These are phyloP conservation scores for Chamaetylas fuelleborni DNA, from an alignment of 2,113 vertebrate genomes.

Conservation along the genomic window DNA sequence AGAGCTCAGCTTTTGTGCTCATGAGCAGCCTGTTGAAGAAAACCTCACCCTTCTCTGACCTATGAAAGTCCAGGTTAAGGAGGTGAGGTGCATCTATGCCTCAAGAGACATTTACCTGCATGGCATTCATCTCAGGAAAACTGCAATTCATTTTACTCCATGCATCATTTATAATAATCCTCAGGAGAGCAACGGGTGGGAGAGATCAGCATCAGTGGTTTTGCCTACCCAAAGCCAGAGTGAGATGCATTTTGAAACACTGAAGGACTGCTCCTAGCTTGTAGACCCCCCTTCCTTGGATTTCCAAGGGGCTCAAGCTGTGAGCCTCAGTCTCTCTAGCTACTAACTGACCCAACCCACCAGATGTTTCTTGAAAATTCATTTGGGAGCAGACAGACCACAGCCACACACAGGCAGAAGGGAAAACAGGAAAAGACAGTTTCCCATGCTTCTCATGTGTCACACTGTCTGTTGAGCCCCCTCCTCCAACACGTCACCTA, in stretches of 20 bases:
- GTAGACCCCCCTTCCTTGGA: rapidly evolving
- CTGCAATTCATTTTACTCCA: not conserved
- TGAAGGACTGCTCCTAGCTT: not conserved
- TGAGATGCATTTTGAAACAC: not conserved
- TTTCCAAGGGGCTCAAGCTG: not conserved
- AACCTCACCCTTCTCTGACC: not conserved
- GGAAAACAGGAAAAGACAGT: not conserved
- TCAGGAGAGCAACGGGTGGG: not conserved
- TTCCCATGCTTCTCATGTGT: not conserved
- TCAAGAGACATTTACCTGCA: not conserved
- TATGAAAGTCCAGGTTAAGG: not conserved
- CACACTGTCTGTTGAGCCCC: not conserved
- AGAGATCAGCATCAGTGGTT: not conserved
- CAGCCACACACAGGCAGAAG: not conserved
- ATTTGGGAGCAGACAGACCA: not conserved
- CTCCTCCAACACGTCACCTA: not conserved
- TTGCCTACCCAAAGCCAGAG: not conserved
- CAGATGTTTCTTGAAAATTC: not conserved
- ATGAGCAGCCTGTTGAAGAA: not conserved
- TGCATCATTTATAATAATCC: not conserved
- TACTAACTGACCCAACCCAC: not conserved
- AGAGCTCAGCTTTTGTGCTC: not conserved
- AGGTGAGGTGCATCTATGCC: rapidly evolving
- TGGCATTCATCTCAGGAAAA: not conserved
- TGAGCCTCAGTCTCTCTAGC: not conserved